Percentiles rank a stretch among this genome's conserved stretches.
Evolutionary conservation across 2,797 vertebrate species (phyloP).

Genomic region (Lutra lutra): DNA sequence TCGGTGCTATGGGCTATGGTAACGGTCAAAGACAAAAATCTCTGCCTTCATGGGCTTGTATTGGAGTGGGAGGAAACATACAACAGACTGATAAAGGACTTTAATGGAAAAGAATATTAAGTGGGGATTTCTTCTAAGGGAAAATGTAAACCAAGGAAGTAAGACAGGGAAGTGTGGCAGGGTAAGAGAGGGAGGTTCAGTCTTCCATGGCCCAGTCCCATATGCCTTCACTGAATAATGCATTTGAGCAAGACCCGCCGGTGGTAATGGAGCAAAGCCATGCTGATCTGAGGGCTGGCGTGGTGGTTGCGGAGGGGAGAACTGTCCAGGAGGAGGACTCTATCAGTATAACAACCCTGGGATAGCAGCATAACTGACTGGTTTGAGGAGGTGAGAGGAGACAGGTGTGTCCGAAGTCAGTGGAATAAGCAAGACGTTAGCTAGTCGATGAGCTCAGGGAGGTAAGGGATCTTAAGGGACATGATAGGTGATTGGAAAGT

Average conservation of each 20-base stretch:
- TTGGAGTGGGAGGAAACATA: not conserved
- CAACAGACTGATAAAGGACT: not conserved
- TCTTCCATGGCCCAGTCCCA: not conserved
- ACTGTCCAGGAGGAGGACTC: too few species aligned
- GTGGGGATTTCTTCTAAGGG: not conserved
- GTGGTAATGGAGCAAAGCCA: not conserved
- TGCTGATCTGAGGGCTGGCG: not conserved
- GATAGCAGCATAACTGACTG: not conserved
- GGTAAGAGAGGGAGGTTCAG: too few species aligned
- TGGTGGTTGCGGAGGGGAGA: too few species aligned
- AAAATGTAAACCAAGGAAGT: not conserved
- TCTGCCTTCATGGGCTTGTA: not conserved
- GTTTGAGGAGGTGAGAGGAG: not conserved
- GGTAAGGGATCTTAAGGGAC: not conserved
- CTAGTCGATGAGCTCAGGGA: not conserved
- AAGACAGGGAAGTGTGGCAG: not conserved
- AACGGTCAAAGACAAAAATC: not conserved
- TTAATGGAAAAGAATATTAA: not conserved
- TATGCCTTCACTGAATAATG: not conserved
- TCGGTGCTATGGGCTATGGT: not conserved
- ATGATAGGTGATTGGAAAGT: not conserved
- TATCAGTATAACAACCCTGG: too few species aligned
- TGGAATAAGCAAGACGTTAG: not conserved
- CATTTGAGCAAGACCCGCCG: not conserved
- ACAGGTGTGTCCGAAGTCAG: not conserved